Evolutionary conservation across 2,888 invertebrate species (phyloP).

Genomic region (Caenorhabditis sp.): DNA sequence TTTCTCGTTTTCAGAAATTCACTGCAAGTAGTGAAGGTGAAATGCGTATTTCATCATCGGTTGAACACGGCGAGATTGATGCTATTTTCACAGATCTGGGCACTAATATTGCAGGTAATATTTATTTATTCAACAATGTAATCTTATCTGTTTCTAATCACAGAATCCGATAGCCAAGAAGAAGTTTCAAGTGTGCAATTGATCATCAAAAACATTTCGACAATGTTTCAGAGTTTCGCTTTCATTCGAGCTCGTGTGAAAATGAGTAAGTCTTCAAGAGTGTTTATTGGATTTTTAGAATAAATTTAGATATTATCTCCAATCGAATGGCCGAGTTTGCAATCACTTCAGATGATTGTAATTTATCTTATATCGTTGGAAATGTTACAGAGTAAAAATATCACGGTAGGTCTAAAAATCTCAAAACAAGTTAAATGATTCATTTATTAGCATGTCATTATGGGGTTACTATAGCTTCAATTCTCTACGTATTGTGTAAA

Average conservation of each 20-base stretch:
- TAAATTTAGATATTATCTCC: conserved; percentile 30
- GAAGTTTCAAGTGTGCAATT: conserved; percentile 30
- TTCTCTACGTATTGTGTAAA: too few relatives aligned
- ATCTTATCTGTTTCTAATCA: too few relatives aligned
- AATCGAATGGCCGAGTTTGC: conserved; percentile 41
- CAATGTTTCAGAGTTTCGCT: conserved; percentile 30
- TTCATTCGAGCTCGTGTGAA: conserved; percentile 27
- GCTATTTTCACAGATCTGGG: conserved; percentile 26
- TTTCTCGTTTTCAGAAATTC: conserved; percentile 22
- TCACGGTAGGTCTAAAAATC: too few relatives aligned
- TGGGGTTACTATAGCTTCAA: too few relatives aligned
- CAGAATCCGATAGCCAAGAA: conserved; percentile 36
- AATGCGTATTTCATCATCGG: conserved; percentile 20
- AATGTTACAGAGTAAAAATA: conserved; percentile 33
- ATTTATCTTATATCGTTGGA: conserved; percentile 35
- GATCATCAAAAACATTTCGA: conserved; percentile 26
- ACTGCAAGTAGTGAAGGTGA: conserved; percentile 31
- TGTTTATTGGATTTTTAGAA: neutral
- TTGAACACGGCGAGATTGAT: conserved; percentile 30
- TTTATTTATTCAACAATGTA: neutral
- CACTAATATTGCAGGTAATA: conserved; percentile 6
- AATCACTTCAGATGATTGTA: conserved; percentile 21
- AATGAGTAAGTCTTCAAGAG: conserved; percentile 29
- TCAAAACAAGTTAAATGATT: too few relatives aligned
- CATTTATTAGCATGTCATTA: too few relatives aligned